phyloP scores from a whole-genome alignment of 92 coral and sea anemone species.

The Zoanthus gigantus region DNA sequence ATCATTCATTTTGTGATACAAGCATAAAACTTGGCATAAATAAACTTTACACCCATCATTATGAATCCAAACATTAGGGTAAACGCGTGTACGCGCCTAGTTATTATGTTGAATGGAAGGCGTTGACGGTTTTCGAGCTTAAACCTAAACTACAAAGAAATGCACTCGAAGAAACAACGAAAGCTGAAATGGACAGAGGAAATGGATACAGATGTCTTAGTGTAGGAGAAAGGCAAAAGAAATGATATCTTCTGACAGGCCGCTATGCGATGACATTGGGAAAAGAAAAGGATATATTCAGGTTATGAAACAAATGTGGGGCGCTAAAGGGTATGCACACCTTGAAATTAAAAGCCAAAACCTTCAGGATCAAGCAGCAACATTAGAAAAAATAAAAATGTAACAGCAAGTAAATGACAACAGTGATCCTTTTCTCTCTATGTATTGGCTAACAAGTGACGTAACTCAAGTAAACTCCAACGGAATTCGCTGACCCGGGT shows the following conservation, averaged over 20 bases:
- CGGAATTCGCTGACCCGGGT: too few relatives aligned
- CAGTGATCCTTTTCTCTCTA: too few relatives aligned
- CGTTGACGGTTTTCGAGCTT: too few relatives aligned
- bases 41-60: too few relatives aligned
- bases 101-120: too few relatives aligned
- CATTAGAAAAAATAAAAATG: conserved; percentile 16
- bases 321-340: conserved; percentile 13
- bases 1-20: too few relatives aligned
- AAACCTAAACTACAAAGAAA: background rate
- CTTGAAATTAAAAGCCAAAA: conserved; percentile 41
- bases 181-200: background rate
- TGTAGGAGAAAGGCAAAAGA: conserved; percentile 36
- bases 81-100: too few relatives aligned
- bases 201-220: background rate
- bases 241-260: conserved; percentile 11
- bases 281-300: background rate
- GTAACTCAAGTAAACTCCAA: too few relatives aligned
- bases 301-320: background rate
- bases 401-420: background rate
- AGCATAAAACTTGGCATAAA: too few relatives aligned
- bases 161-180: background rate
- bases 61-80: too few relatives aligned
- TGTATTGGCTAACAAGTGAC: too few relatives aligned
- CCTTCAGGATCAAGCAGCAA: conserved; percentile 46
- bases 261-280: background rate